Conservation (phyloP, 2,797 vertebrate genomes). For the Neomorphus geoffroyi region DNA sequence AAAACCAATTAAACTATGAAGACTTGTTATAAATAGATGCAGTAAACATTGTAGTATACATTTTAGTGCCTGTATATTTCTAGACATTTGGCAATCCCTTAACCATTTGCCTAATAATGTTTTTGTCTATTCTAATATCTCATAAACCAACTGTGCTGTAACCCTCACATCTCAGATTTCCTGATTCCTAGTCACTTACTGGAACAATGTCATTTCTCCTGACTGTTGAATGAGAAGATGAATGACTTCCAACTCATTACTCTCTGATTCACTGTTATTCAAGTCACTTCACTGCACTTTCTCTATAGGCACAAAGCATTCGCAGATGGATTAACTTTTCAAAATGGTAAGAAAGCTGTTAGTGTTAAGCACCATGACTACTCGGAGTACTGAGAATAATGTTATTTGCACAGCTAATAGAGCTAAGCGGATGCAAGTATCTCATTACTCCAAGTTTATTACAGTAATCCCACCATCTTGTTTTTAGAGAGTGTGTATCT, state of each 20-base stretch:
- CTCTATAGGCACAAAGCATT: not conserved
- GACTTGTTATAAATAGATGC: not conserved
- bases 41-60: not conserved
- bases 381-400: not conserved
- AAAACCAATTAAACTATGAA: not conserved
- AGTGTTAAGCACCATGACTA: not conserved
- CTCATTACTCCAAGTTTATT: not conserved
- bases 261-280: not conserved
- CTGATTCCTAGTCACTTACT: not conserved
- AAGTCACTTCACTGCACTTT: not conserved
- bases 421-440: not conserved
- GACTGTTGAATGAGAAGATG: not conserved
- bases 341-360: not conserved
- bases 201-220: not conserved
- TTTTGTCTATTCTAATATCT: not conserved
- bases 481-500: not conserved
- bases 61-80: not conserved
- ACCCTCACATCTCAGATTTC: not conserved
- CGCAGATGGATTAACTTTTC: not conserved
- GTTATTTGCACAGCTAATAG: not conserved
- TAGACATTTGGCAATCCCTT: not conserved
- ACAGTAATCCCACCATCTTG: not conserved
- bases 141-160: not conserved
- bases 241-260: not conserved
- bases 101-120: not conserved